Conservation (phyloP, 2,113 vertebrate genomes). For the Hyaena hyaena region DNA sequence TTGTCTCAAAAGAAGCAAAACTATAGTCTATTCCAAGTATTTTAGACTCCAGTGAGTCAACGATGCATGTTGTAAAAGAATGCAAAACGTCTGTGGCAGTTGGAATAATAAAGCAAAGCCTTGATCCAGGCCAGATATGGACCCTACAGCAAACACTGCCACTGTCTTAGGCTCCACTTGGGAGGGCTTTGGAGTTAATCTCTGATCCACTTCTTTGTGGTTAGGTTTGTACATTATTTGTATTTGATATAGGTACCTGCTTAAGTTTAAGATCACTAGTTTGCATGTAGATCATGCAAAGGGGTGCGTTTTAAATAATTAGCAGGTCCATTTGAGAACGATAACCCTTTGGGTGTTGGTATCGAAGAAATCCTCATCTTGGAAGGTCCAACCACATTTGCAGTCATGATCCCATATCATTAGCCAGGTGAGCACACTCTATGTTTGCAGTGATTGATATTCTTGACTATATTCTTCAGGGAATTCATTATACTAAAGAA, state of each 20-base stretch:
- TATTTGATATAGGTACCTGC: neutral
- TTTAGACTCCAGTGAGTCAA: neutral
- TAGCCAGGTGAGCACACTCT: neutral
- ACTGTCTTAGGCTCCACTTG: neutral
- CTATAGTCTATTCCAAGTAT: neutral
- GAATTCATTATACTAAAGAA: constrained; percentile 58
- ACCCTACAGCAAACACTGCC: neutral
- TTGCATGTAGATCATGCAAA: neutral
- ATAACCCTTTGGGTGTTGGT: neutral
- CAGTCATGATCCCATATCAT: neutral
- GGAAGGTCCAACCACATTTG: neutral
- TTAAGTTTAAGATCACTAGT: neutral
- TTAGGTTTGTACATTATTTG: neutral
- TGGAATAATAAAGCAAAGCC: constrained; percentile 22
- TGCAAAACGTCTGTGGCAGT: neutral
- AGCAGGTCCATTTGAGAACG: neutral
- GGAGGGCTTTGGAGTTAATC: neutral
- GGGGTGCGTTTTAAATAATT: constrained; percentile 20
- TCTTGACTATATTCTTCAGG: constrained; percentile 16
- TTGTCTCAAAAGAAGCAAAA: neutral
- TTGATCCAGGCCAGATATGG: neutral
- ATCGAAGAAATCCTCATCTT: neutral
- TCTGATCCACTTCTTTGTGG: neutral
- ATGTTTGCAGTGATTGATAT: constrained; percentile 54
- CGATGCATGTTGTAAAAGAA: neutral